Evolutionary conservation across 2,797 vertebrate genomes (phyloP).

Genomic region (Channa striata): DNA sequence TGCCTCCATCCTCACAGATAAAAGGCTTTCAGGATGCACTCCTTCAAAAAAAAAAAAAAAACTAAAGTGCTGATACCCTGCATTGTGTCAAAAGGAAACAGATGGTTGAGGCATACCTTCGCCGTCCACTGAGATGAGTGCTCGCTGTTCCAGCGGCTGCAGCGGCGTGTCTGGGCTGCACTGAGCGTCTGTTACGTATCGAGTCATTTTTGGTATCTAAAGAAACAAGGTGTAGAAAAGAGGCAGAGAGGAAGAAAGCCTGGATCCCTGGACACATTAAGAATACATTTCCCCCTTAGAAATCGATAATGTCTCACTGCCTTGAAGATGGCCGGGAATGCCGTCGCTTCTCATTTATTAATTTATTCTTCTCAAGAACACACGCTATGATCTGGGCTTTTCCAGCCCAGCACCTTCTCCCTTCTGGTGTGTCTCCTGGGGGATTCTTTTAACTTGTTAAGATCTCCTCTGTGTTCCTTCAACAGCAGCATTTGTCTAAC

Average conservation of each 20-base stretch:
- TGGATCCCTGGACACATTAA: conserved; percentile 62
- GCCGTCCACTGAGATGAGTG: conserved; percentile 40
- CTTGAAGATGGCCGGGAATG: conserved; percentile 64
- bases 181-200: conserved; percentile 6
- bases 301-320: conserved; percentile 79
- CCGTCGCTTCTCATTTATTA: conserved; percentile 74
- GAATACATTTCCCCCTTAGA: conserved; percentile 70
- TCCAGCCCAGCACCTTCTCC: conserved; percentile 33
- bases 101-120: conserved; percentile 45
- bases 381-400: conserved; percentile 51
- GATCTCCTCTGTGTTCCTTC: conserved; percentile 41
- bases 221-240: conserved; percentile 6
- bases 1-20: conserved; percentile 33
- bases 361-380: conserved; percentile 68
- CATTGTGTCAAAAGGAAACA: conserved; percentile 52
- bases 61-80: conserved; percentile 54
- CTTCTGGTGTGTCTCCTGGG: conserved; percentile 36
- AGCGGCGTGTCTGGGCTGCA: neutral
- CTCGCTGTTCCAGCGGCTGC: conserved; percentile 22
- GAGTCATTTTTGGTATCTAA: conserved; percentile 20
- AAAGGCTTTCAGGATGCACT: conserved; percentile 41
- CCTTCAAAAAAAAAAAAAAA: conserved; percentile 39
- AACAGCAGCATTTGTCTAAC: conserved; percentile 40
- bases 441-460: conserved; percentile 51
- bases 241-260: conserved; percentile 35